Evolutionary conservation across 1,140 invertebrate species (phyloP), one percentile per base, ranked within the genome.

Genomic region (Physella acuta): DNA sequence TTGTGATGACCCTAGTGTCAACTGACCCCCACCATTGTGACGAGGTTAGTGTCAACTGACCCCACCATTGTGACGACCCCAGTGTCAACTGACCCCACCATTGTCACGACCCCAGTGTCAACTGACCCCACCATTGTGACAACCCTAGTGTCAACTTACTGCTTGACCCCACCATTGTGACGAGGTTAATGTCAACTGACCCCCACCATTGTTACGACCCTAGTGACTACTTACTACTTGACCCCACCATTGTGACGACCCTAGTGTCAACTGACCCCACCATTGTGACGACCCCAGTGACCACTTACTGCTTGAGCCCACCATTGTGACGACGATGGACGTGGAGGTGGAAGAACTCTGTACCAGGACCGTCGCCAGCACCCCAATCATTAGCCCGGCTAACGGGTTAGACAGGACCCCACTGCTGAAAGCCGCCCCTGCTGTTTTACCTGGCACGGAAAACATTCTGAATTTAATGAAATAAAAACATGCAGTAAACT

Each of bases 391-490:
- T 30, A 89, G 80, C 1, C 85, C 85, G 31, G 84, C 87, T 92
- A 95, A 3, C 92, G 83, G 31, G 94, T 95, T 74, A 86, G 87
- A 0, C 89, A 87, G 0, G 93, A 86, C 74, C 14, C 81, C 80
- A 71, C 80, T 88, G 36, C 72, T 60, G 49, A 78, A 73, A 1
- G 75, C 75, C 33, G 74, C 53, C 3, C 76, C 76, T 16, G 77
- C 76, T 16, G 74, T 70, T 31, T 74, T 73, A 55, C 77, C 76
- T 79, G 53, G 28, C 8, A 28, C 11, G 24, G 11, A 26, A 44
- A 44, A 44, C n/a, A n/a, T n/a, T n/a, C n/a, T n/a, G n/a, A n/a
- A n/a, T n/a, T n/a, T n/a, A n/a, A n/a, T n/a, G 8, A 20, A 44
- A 44, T 20, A 44, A 8, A 44, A 20, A 11, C 39, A 44, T 44